Evolutionary conservation across 1,140 invertebrate species (phyloP).

Genomic region (Heliothis subflexa): DNA sequence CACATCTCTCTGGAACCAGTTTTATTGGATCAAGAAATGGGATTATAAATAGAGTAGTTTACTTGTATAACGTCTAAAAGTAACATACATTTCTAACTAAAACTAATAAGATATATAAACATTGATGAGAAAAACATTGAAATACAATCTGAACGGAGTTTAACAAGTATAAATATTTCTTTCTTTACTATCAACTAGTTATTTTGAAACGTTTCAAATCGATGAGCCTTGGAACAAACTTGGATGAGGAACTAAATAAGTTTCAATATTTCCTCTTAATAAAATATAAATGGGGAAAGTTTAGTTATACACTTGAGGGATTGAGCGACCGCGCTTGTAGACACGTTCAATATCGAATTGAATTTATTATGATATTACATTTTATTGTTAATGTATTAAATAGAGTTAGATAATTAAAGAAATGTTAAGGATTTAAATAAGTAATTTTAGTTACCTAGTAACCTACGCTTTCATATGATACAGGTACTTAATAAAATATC

Average conservation of each 20-base stretch:
- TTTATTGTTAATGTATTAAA: constrained; percentile 42
- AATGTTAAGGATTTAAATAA: not conserved
- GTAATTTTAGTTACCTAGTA: not conserved
- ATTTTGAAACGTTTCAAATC: constrained; percentile 71
- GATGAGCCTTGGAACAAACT: constrained; percentile 72
- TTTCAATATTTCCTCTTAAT: constrained; percentile 75
- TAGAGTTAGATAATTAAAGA: not conserved
- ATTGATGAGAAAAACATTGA: not conserved
- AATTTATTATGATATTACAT: constrained; percentile 44
- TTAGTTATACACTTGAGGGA: constrained; percentile 65
- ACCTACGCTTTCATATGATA: too few relatives aligned
- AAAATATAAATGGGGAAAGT: constrained; percentile 76
- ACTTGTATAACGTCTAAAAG: too few relatives aligned
- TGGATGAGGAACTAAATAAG: constrained; percentile 71
- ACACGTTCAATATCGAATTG: constrained; percentile 43
- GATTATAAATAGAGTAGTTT: too few relatives aligned
- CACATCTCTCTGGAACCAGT: too few relatives aligned
- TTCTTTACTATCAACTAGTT: constrained; percentile 63
- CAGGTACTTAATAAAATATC: too few relatives aligned
- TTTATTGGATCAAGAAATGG: too few relatives aligned
- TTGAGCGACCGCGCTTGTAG: constrained; percentile 12
- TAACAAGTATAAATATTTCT: constrained; percentile 57
- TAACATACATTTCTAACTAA: not conserved
- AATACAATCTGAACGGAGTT: constrained; percentile 24
- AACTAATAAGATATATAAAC: not conserved